Conservation (phyloP, 2,113 vertebrate genomes). For the Bubo blakistoni region DNA sequence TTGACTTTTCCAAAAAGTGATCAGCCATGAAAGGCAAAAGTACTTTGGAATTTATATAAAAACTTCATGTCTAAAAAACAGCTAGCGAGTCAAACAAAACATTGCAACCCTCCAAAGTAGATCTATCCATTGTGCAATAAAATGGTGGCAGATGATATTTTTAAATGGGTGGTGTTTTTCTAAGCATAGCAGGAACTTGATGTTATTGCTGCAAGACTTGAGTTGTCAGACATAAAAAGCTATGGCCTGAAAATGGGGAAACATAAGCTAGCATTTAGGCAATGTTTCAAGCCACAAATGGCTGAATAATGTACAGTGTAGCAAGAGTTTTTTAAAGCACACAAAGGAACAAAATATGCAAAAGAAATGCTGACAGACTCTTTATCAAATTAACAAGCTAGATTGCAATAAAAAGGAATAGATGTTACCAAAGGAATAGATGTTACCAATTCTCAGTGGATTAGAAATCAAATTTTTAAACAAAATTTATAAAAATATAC, state of each 20-base stretch:
- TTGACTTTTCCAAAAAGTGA: background rate
- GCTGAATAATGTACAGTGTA: background rate
- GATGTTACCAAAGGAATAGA: background rate
- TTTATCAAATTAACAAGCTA: background rate
- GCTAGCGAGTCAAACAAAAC: background rate
- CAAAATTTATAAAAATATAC: background rate
- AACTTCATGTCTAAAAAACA: background rate
- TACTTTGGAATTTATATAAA: background rate
- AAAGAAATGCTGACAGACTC: background rate
- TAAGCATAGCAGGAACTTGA: background rate
- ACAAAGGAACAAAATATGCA: background rate
- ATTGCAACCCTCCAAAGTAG: background rate
- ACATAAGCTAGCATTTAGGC: slow-evolving; percentile 27
- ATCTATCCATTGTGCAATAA: background rate
- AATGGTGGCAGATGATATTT: slow-evolving; percentile 14
- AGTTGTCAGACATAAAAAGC: slow-evolving; percentile 39
- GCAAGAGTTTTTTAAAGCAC: background rate
- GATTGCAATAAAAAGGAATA: background rate
- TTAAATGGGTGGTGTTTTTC: slow-evolving; percentile 2
- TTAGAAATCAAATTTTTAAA: background rate
- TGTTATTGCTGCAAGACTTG: slow-evolving; percentile 17
- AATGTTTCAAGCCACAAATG: slow-evolving; percentile 47
- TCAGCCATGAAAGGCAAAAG: background rate
- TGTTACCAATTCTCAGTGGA: background rate
- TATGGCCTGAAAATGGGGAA: background rate